Evolutionary conservation across 2,113 vertebrate species (phyloP), one percentile per base, ranked within the genome.

Genomic region (Poeciliopsis prolifica): DNA sequence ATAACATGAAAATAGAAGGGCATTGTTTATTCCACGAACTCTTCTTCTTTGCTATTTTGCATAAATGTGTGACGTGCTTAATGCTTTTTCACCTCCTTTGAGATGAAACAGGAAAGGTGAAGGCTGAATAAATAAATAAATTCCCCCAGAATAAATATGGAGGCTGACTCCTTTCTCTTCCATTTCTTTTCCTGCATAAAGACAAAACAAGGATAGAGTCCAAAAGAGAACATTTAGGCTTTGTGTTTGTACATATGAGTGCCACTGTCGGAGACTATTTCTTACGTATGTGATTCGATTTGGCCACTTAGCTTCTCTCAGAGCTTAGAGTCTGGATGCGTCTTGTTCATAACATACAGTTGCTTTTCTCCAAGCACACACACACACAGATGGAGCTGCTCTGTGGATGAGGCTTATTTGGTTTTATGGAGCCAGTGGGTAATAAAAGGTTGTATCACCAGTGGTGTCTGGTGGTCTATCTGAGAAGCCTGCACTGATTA

Each of bases 371-470:
- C 26, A 63, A 51, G 64, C 44, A 26, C 40, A 67, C 48, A 42
- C 61, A 62, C 44, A 35, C 40, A 30, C 51, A 66, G 15, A 72
- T 12, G 37, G 4, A 42, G 51, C 51, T 60, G 66, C 63, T 85
- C 44, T 75, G 22, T 80, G 35, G 66, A 77, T 64, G 65, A 40
- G 77, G 78, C 74, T 87, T 77, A 79, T 89, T 86, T 90, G 78
- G 71, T 79, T 91, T 90, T 85, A 87, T 88, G 65, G 78, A 81
- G 79, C 73, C 72, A 71, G 51, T 73, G 61, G 63, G 76, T 79
- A 87, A 87, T 91, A 76, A 84, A 82, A 26, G 66, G 28, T 83
- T 85, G 82, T 83, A 79, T 86, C 74, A 77, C 64, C 60, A 60
- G 44, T 76, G 42, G 63, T 75, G 74, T 79, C 81, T 70, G 62